Percentiles rank a stretch among this genome's conserved stretches.
These are phyloP conservation scores for Apodemia hepburni DNA, from an alignment of 2,888 invertebrate species.

Conservation along the genomic window DNA sequence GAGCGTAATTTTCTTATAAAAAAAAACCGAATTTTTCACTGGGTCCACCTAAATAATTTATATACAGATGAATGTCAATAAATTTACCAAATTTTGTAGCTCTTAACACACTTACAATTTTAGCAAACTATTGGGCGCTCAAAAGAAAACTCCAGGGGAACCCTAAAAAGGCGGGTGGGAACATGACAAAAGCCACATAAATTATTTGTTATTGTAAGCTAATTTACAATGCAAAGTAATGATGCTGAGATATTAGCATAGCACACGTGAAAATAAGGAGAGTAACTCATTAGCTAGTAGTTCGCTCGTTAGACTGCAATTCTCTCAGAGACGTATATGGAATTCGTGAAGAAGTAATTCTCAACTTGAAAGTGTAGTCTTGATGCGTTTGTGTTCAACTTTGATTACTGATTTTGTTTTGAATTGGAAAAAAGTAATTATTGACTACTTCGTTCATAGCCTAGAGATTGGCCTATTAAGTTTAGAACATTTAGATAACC, in stretches of 20 bases:
- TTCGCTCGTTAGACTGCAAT: constrained; percentile 39
- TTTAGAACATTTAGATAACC: too few relatives aligned
- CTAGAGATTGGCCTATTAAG: too few relatives aligned
- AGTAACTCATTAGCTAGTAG: constrained; percentile 36
- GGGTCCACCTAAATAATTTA: too few relatives aligned
- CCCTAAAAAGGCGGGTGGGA: background rate
- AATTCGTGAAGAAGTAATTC: constrained; percentile 37
- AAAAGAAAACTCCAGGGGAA: background rate
- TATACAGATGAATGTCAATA: too few relatives aligned
- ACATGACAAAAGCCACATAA: background rate
- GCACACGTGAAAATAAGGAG: constrained; percentile 30
- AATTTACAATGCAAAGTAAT: constrained; percentile 10
- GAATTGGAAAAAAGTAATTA: too few relatives aligned
- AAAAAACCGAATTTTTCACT: too few relatives aligned
- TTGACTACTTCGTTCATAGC: too few relatives aligned
- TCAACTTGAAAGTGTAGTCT: constrained; percentile 22
- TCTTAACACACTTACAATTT: too few relatives aligned
- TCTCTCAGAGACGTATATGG: constrained; percentile 34
- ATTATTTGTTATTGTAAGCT: constrained; percentile 9
- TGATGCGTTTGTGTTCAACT: background rate
- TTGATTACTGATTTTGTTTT: too few relatives aligned
- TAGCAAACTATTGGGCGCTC: too few relatives aligned
- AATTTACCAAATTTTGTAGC: too few relatives aligned
- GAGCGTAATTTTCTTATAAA: too few relatives aligned
- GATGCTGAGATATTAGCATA: constrained; percentile 29